A percentile compares a stretch with the other conserved stretches of the same genome.
phyloP scores from a whole-genome alignment of 2,113 vertebrate species.

The Turdus rufiventris region DNA sequence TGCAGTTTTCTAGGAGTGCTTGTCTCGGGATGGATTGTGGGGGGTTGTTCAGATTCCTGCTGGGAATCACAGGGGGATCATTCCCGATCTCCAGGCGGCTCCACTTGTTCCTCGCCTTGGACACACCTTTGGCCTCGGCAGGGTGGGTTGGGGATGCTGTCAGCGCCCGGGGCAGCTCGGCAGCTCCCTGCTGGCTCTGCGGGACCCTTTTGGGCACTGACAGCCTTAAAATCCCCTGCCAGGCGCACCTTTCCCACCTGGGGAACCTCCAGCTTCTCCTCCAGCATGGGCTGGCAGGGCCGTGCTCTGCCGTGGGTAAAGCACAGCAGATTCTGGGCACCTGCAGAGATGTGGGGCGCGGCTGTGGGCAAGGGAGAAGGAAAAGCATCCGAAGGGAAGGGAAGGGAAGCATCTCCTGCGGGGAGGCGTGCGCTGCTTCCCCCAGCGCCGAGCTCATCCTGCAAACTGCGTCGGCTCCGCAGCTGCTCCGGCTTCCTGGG shows the following conservation, averaged over 20 bases:
- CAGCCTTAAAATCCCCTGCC: not conserved
- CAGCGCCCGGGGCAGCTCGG: accelerated
- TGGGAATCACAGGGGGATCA: accelerated
- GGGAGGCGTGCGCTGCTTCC: not conserved
- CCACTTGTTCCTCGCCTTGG: not conserved
- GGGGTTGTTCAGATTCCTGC: accelerated
- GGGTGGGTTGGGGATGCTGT: accelerated
- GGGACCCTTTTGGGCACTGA: accelerated
- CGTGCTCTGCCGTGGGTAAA: accelerated
- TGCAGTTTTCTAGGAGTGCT: not conserved
- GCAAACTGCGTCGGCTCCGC: not conserved
- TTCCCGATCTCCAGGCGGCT: accelerated
- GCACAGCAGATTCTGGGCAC: accelerated
- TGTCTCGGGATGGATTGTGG: accelerated
- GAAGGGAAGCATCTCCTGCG: not conserved
- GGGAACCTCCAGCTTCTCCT: not conserved
- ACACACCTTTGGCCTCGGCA: not conserved
- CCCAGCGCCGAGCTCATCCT: not conserved
- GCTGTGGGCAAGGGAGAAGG: not conserved
- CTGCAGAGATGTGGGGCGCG: accelerated
- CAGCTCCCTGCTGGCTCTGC: not conserved
- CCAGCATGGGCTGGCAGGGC: accelerated
- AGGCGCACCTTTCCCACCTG: not conserved
- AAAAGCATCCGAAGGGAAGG: not conserved
- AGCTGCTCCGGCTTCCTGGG: conserved; percentile 54